These are phyloP conservation scores for Enteromius afrohamiltoni DNA, from an alignment of 2,797 vertebrate genomes.

Conservation along the genomic window DNA sequence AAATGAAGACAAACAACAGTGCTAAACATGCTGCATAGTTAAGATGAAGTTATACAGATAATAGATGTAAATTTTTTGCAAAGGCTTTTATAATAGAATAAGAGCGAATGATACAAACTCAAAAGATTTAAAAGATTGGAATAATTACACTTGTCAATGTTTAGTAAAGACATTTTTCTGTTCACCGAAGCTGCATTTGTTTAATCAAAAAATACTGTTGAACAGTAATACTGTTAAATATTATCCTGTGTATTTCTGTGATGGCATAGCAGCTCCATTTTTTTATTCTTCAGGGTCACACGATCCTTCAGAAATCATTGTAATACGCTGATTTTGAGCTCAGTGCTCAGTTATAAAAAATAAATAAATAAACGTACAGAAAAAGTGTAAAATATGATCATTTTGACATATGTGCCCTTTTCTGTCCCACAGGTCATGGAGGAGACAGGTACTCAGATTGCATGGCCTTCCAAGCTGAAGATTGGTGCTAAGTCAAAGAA, in stretches of 20 bases:
- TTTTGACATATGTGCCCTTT: background rate
- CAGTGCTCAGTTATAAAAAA: background rate
- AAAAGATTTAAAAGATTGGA: background rate
- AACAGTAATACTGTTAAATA: background rate
- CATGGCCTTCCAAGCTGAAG: conserved; percentile 85
- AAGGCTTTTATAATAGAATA: background rate
- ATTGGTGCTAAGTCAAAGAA: conserved; percentile 86
- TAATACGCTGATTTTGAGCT: background rate
- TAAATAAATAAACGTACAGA: too few relatives aligned
- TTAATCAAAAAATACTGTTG: background rate
- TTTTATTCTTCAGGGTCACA: background rate
- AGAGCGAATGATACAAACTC: background rate
- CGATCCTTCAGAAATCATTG: background rate
- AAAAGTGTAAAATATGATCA: background rate
- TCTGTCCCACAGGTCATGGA: conserved; percentile 78
- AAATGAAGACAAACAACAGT: background rate
- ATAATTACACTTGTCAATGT: background rate
- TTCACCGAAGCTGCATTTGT: background rate
- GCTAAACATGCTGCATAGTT: background rate
- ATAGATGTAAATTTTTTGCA: background rate
- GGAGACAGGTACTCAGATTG: conserved; percentile 83
- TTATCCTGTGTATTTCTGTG: background rate
- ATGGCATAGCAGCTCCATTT: background rate
- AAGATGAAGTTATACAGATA: conserved; percentile 2
- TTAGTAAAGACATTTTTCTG: background rate